A percentile compares a stretch with the other conserved stretches of the same genome.
Evolutionary conservation across 2,797 vertebrate genomes (phyloP).

Genomic region (Microcaecilia unicolor): DNA sequence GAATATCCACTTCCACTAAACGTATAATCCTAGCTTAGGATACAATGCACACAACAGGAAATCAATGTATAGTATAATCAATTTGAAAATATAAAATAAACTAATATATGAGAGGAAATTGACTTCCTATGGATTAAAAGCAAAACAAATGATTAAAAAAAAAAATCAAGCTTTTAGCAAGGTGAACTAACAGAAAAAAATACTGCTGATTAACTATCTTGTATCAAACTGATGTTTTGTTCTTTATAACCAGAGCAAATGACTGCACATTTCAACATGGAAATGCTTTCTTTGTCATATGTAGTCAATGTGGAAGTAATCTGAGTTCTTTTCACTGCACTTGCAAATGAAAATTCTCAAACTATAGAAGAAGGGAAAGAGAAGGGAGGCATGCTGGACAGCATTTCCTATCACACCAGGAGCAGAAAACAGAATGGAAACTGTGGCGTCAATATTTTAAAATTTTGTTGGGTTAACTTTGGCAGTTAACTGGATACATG

Average conservation of each 20-base stretch:
- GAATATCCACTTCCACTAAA: constrained; percentile 89
- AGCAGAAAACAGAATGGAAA: constrained; percentile 22
- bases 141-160: constrained; percentile 56
- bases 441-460: too few species aligned
- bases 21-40: constrained; percentile 87
- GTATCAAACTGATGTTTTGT: constrained; percentile 24
- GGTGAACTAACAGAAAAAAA: constrained; percentile 39
- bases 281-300: constrained; percentile 26
- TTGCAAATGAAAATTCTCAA: constrained; percentile 38
- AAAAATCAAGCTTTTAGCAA: constrained; percentile 43
- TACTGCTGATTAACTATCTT: constrained; percentile 37
- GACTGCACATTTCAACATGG: too few species aligned
- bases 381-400: constrained; percentile 11
- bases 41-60: constrained; percentile 86
- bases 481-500: too few species aligned
- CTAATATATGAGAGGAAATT: constrained; percentile 71
- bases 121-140: constrained; percentile 89
- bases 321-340: constrained; percentile 34
- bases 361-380: constrained; percentile 16
- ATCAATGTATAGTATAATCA: constrained; percentile 89
- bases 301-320: constrained; percentile 41
- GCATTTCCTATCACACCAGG: constrained; percentile 31
- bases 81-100: constrained; percentile 96
- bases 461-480: too few species aligned
- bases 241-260: too few species aligned